phyloP scores from a whole-genome alignment of 1,140 invertebrate species.

The Phocides pigmalion region DNA sequence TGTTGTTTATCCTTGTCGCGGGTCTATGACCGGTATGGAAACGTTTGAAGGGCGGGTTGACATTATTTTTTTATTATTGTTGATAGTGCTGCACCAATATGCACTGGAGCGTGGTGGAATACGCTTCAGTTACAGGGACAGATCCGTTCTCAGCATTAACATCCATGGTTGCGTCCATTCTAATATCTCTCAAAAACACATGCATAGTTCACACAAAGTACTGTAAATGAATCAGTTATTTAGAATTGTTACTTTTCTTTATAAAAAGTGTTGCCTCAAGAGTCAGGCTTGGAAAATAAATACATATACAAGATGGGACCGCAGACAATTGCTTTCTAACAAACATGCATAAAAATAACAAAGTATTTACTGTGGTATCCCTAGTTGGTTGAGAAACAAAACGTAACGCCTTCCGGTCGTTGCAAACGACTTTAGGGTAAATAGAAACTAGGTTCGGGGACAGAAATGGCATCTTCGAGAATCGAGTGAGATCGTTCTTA shows the following conservation, averaged over 20 bases:
- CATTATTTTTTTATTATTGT: too few relatives aligned
- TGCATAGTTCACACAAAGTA: too few relatives aligned
- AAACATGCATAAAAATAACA: slow-evolving; percentile 47
- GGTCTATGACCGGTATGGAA: too few relatives aligned
- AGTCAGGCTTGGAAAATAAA: slow-evolving; percentile 1
- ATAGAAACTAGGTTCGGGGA: slow-evolving; percentile 56
- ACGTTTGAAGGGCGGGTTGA: too few relatives aligned
- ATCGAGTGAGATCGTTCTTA: slow-evolving; percentile 48
- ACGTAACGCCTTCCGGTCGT: slow-evolving; percentile 46
- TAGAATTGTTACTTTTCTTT: too few relatives aligned
- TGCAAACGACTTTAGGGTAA: slow-evolving; percentile 50
- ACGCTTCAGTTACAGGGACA: too few relatives aligned
- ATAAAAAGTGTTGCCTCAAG: background rate
- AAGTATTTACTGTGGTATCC: slow-evolving; percentile 30
- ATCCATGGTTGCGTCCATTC: too few relatives aligned
- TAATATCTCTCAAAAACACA: too few relatives aligned
- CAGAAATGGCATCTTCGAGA: slow-evolving; percentile 47
- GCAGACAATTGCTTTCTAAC: slow-evolving; percentile 22
- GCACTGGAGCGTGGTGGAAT: too few relatives aligned
- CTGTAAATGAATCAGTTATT: background rate
- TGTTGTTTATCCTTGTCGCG: too few relatives aligned
- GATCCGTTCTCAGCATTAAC: too few relatives aligned
- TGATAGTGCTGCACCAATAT: too few relatives aligned
- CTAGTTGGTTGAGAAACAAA: slow-evolving; percentile 49
- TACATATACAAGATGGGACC: slow-evolving; percentile 30